Evolutionary conservation across 2,888 invertebrate species (phyloP).

Genomic region (Eurytoma californica): DNA sequence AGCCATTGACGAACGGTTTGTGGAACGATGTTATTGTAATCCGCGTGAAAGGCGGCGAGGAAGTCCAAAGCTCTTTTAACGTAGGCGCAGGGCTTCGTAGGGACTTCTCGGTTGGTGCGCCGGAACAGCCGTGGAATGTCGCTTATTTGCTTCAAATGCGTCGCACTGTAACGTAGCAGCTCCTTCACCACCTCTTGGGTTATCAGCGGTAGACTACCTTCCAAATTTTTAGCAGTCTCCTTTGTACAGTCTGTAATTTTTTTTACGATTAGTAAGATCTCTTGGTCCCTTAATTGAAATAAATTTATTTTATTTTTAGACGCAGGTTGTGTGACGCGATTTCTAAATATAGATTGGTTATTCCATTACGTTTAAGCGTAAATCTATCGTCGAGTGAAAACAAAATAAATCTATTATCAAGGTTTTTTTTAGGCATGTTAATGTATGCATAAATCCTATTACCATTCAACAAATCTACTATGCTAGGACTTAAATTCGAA

Average conservation of each 20-base stretch:
- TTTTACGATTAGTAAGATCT: too few relatives aligned
- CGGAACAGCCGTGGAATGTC: constrained; percentile 95
- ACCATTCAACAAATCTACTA: constrained; percentile 64
- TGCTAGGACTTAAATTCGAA: constrained; percentile 57
- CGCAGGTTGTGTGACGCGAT: too few relatives aligned
- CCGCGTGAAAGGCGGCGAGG: constrained; percentile 78
- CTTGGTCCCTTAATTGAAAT: not conserved
- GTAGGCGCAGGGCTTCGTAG: constrained; percentile 88
- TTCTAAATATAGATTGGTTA: constrained; percentile 7
- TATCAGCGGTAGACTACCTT: constrained; percentile 66
- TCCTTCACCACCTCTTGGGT: constrained; percentile 73
- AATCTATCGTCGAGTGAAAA: not conserved
- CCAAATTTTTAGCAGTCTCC: constrained; percentile 60
- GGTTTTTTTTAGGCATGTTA: too few relatives aligned
- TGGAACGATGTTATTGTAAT: constrained; percentile 74
- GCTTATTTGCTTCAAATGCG: constrained; percentile 87
- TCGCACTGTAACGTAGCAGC: constrained; percentile 75
- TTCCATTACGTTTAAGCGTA: not conserved
- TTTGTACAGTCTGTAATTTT: constrained; percentile 60
- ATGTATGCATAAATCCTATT: constrained; percentile 10
- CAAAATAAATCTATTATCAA: not conserved
- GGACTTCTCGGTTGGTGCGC: constrained; percentile 92
- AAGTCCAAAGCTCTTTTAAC: constrained; percentile 82
- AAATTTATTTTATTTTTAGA: not conserved
- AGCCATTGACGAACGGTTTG: constrained; percentile 74